Conservation (phyloP, 2,797 vertebrate species). For the Halcyon chelicuti region DNA sequence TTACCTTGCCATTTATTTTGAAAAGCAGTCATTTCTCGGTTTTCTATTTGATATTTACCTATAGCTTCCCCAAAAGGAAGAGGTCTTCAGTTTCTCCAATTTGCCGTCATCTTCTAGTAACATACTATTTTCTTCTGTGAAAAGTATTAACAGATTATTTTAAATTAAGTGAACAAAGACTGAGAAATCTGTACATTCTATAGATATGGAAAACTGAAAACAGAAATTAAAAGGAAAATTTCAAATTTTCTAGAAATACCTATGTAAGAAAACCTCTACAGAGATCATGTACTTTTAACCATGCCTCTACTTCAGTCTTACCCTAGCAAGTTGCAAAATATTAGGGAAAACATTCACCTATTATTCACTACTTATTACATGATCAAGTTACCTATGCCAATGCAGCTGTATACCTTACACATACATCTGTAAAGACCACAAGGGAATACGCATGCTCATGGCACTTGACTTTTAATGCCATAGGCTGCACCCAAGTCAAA, state of each 20-base stretch:
- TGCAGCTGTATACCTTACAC: background rate
- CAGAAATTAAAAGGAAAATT: background rate
- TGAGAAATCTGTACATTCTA: background rate
- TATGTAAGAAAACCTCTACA: background rate
- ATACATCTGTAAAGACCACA: background rate
- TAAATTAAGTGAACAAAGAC: background rate
- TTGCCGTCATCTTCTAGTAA: background rate
- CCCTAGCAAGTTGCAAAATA: background rate
- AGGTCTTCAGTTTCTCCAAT: background rate
- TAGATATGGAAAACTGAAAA: background rate
- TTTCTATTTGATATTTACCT: background rate
- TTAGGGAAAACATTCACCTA: background rate
- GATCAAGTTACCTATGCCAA: background rate
- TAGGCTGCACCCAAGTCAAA: background rate
- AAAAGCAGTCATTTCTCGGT: background rate
- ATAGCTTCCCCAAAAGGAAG: background rate
- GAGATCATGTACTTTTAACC: background rate
- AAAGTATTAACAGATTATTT: background rate
- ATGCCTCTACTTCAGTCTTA: background rate
- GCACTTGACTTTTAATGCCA: background rate
- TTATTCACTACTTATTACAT: background rate
- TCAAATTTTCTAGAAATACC: background rate
- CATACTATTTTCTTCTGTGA: background rate
- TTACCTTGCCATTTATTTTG: background rate
- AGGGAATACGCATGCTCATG: background rate